Base-by-base conservation (phyloP, 2,797 vertebrate genomes). In the Phylloscopus collybita region DNA sequence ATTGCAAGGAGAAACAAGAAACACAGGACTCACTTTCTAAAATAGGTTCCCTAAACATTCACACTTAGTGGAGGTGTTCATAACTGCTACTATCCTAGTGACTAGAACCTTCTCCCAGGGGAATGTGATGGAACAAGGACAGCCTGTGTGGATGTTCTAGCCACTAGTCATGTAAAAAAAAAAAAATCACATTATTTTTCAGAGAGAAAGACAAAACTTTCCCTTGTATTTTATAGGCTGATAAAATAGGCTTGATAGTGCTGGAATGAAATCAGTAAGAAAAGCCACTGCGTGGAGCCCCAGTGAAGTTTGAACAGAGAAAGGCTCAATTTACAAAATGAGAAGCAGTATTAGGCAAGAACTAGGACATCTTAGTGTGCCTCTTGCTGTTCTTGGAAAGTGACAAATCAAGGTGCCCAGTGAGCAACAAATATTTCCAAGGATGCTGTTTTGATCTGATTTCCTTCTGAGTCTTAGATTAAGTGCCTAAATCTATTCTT, bases 141-240 rank as follows among this genome's bases (percentile, higher is more conserved):
- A 21, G 14, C 4, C 45, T 62, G 13, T 75, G 49, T 34, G 30
- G 23, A 45, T 59, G 22, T 5, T 72, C 5, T 47, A 79, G 30
- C 12, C 11, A 26, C 17, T 10, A 61, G 29, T 34, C 0, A 2
- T 2, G 4, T 5, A 11, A 3, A 32, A 44, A 80, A 69, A 65
- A 54, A 40, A 40, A 40, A 34, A 34, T 34, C 1, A 38, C 2
- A 15, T 62, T 32, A 3, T 73, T 75, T 74, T 66, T 62, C 20
- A 56, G 25, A 6, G 26, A 36, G n/a, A 72, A 70, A 53, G 16
- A 73, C 8, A 25, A 75, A 51, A 11, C 12, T 26, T 80, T 90
- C 17, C 2, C 1, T 32, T 72, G 16, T 22, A 32, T 86, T 92
- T 74, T 40, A 30, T 40, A 26, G 20, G 34, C 34, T 34, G 34